A percentile compares a stretch with the other conserved stretches of the same genome.
These are phyloP conservation scores for Raphicerus campestris DNA, from an alignment of 2,113 vertebrate species.

Conservation along the genomic window DNA sequence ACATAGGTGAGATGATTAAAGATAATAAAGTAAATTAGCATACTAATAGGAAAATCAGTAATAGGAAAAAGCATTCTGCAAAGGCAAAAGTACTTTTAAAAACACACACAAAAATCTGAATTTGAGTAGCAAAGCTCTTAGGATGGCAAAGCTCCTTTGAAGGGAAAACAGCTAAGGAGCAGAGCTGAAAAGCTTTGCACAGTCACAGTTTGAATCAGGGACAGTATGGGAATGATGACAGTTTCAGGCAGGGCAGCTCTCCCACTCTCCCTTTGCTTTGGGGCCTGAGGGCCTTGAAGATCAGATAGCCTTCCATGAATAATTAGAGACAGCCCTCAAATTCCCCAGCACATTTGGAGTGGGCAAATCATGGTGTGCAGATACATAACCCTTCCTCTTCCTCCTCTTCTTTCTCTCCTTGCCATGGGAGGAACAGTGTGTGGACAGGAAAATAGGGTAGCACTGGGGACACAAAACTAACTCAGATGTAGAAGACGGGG, in stretches of 20 bases:
- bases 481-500: neutral
- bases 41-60: neutral
- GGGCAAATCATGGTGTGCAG: neutral
- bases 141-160: neutral
- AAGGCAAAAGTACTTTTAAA: neutral
- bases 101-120: neutral
- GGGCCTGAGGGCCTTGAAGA: neutral
- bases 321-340: neutral
- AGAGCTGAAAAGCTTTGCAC: neutral
- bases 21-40: neutral
- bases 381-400: neutral
- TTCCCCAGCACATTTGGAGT: neutral
- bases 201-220: neutral
- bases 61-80: neutral
- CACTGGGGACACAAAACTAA: neutral
- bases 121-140: neutral
- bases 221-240: no score
- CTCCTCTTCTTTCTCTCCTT: neutral
- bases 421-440: neutral
- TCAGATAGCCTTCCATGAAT: neutral
- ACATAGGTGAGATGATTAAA: neutral
- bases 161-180: neutral
- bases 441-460: neutral
- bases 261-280: neutral
- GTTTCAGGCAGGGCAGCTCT: neutral